Percentiles rank a stretch among this genome's conserved stretches.
phyloP scores from a whole-genome alignment of 2,888 invertebrate genomes.

The Xestia c-nigrum region DNA sequence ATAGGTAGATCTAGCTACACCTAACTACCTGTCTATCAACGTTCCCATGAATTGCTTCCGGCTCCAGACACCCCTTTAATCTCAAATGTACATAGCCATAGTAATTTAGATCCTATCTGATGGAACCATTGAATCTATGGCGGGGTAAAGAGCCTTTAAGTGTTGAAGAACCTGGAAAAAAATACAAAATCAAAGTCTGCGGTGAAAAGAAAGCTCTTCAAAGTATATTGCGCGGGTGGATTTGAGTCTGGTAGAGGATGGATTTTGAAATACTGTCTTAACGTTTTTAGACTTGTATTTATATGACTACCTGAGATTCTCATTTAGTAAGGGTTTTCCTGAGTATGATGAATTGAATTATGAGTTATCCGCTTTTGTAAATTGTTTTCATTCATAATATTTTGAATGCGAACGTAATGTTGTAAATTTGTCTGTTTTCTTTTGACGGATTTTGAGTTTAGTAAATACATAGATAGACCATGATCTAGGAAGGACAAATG shows the following conservation, averaged over 20 bases:
- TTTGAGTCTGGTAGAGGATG: conserved; percentile 57
- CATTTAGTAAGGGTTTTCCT: not conserved
- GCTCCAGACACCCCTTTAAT: conserved; percentile 88
- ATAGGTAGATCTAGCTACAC: conserved; percentile 45
- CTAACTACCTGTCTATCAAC: conserved; percentile 57
- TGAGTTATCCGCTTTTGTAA: not conserved
- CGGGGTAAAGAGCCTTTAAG: conserved; percentile 78
- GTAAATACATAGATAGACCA: not conserved
- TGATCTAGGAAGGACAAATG: not conserved
- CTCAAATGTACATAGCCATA: conserved; percentile 85
- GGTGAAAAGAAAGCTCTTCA: conserved; percentile 72
- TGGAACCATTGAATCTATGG: conserved; percentile 83
- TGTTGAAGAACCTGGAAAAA: conserved; percentile 80
- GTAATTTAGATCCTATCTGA: conserved; percentile 88
- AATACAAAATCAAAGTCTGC: conserved; percentile 78
- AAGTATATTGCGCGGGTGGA: conserved; percentile 67
- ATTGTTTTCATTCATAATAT: not conserved
- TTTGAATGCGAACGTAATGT: not conserved
- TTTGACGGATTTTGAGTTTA: not conserved
- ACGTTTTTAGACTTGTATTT: conserved; percentile 24
- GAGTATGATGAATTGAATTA: not conserved
- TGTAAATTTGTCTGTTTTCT: not conserved
- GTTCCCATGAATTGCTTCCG: conserved; percentile 74
- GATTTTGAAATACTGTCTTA: conserved; percentile 49
- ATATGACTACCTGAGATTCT: not conserved